Conservation (phyloP, 2,113 vertebrate species). For the Ctenodactylus gundi region DNA sequence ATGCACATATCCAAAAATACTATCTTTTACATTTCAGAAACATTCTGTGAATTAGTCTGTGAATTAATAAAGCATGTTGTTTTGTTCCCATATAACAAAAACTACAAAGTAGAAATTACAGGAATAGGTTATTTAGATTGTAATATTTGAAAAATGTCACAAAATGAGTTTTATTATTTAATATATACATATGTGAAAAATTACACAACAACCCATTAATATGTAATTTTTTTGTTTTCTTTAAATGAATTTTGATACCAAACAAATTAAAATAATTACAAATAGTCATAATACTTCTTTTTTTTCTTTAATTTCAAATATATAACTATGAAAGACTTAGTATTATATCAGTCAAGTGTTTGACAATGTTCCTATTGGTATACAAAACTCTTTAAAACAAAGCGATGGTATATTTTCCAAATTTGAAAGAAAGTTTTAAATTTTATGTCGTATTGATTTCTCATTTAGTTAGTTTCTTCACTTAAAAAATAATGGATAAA, state of each 20-base stretch:
- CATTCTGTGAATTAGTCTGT: background rate
- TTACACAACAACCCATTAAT: background rate
- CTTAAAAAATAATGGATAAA: slow-evolving; percentile 47
- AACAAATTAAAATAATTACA: too few species aligned
- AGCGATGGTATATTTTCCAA: slow-evolving; percentile 16
- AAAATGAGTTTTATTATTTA: background rate
- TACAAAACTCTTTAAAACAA: slow-evolving; percentile 6
- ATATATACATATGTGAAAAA: background rate
- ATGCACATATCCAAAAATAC: background rate
- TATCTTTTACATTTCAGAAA: background rate
- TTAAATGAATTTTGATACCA: too few species aligned
- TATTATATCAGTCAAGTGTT: background rate
- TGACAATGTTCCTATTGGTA: background rate
- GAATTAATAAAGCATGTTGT: background rate
- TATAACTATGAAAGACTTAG: background rate
- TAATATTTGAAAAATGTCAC: background rate
- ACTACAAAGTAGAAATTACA: background rate
- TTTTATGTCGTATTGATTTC: slow-evolving; percentile 38
- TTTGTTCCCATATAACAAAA: background rate
- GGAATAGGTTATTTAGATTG: background rate
- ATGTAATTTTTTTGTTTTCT: background rate
- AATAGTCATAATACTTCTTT: too few species aligned
- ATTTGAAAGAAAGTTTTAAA: slow-evolving; percentile 17
- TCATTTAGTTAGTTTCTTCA: slow-evolving; percentile 39
- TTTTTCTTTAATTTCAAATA: background rate